Base-by-base conservation (phyloP, 2,888 invertebrate species). In the Limnephilus lunatus region DNA sequence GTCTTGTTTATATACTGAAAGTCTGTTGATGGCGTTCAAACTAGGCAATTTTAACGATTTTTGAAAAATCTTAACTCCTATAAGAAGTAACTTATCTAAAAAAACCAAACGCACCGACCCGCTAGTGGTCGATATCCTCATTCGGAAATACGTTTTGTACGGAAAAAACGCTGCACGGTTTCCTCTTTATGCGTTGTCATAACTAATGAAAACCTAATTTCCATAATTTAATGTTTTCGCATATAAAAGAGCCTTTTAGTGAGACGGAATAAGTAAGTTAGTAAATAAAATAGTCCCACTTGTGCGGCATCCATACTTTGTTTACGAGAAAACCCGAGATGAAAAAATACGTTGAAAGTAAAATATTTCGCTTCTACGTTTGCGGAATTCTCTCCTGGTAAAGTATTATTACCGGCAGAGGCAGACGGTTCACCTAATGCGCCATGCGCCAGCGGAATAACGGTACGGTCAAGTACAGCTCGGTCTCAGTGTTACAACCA, bases 351-450 rank as follows among this genome's bases (percentile, higher is more conserved):
- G n/a, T 68, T 25, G 68, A 68, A 68, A 68, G 68, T 68, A 25
- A 25, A 68, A 68, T 68, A n/a, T 68, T 68, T 2, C 68, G 68
- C n/a, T 68, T n/a, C 68, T 25, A 68, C 2, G 68, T 68, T 68
- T 68, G n/a, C 68, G 68, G 68, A 25, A 68, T 68, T 68, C 68
- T 68, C 68, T 25, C 68, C 68, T 1, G 25, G 68, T 68, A 68
- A 25, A n/a, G 25, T 68, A 68, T 68, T 94, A 91, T 94, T 94
- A 91, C 94, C 94, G 91, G 81, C 31, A 81, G 30, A 53, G 14
- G 31, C 81, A 81, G 82, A 48, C 86, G 86, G 86, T 25, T 86
- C 32, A 53, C 53, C 87, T 53, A 68, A 87, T 68, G 53, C 30
- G 53, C 53, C 87, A 12, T 39, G 39, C 5, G 39, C 39, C 19